phyloP scores from a whole-genome alignment of 2,888 invertebrate genomes.

The Omphaloscelis lunosa region DNA sequence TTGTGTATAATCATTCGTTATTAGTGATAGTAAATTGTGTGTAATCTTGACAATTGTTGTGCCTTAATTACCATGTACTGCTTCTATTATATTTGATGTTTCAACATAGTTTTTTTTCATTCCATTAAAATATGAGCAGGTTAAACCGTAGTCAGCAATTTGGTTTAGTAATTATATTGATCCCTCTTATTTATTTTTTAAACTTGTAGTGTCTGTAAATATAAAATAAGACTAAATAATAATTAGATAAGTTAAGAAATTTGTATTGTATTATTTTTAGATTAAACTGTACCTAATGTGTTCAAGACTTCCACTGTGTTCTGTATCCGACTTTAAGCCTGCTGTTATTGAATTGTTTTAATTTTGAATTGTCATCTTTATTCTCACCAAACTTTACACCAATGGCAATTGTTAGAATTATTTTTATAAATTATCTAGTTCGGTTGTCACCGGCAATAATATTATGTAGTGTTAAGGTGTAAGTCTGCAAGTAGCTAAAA shows the following conservation, averaged over 20 bases:
- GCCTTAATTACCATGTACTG: background rate
- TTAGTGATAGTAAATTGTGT: background rate
- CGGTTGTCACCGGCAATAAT: background rate
- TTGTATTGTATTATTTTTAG: background rate
- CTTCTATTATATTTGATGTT: background rate
- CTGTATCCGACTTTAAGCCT: background rate
- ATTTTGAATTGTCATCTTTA: background rate
- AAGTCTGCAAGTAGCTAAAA: background rate
- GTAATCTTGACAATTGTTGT: background rate
- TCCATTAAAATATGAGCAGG: no score
- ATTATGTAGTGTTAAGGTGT: no score
- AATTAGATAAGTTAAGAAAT: background rate
- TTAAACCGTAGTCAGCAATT: background rate
- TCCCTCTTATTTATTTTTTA: background rate
- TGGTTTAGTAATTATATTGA: no score
- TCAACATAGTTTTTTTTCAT: background rate
- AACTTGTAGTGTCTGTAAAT: slow-evolving; percentile 3
- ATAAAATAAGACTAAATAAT: background rate
- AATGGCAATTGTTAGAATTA: background rate
- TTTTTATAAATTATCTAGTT: background rate
- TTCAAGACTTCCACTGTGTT: background rate
- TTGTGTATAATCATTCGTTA: no score
- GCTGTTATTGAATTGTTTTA: background rate
- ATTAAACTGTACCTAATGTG: background rate
- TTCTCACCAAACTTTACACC: background rate